phyloP scores from a whole-genome alignment of 2,113 vertebrate species.

The Aviceda subcristata region DNA sequence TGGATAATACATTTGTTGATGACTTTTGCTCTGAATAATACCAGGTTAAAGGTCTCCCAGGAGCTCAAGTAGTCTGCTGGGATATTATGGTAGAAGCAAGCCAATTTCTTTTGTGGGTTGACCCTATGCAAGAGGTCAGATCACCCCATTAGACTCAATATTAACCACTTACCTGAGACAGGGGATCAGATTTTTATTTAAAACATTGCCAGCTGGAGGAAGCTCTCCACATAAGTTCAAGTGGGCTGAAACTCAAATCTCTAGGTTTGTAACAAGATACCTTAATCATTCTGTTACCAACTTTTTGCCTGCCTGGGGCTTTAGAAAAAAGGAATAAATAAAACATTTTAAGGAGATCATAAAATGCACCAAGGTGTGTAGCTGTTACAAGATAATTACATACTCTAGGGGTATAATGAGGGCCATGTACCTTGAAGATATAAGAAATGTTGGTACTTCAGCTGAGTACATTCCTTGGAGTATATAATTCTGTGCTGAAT shows the following conservation, averaged over 20 bases:
- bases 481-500: slow-evolving; percentile 15
- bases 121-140: neutral
- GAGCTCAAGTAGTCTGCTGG: neutral
- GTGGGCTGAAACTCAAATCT: neutral
- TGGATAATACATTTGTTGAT: neutral
- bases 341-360: neutral
- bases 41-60: neutral
- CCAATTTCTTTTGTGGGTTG: neutral
- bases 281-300: neutral
- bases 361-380: slow-evolving; percentile 29
- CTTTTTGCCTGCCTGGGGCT: neutral
- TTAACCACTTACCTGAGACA: neutral
- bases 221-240: neutral
- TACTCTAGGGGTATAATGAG: slow-evolving; percentile 9
- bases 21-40: neutral
- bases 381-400: slow-evolving; percentile 34
- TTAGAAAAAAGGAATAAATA: slow-evolving; percentile 38
- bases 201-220: neutral
- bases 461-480: neutral
- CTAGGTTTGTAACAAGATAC: neutral
- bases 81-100: neutral
- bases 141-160: neutral
- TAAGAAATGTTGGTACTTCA: slow-evolving; percentile 23
- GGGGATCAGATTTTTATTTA: neutral
- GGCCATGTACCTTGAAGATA: slow-evolving; percentile 7